Evolutionary conservation across 2,113 vertebrate species (phyloP).

Genomic region (Montifringilla adamsi): DNA sequence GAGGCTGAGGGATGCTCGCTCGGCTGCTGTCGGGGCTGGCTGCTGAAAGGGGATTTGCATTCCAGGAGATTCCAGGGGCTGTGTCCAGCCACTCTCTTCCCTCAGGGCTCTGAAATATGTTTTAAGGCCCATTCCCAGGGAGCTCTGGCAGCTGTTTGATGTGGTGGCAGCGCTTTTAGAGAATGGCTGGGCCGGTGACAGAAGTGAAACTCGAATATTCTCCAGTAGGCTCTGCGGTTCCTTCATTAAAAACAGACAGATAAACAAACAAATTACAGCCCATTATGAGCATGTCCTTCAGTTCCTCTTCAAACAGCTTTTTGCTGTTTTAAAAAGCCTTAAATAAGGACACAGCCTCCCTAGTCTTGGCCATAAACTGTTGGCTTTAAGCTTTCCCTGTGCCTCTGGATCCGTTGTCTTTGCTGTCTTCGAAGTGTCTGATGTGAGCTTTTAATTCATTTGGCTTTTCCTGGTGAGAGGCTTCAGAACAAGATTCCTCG

Average conservation of each 20-base stretch:
- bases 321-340: slow-evolving; percentile 51
- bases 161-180: not conserved
- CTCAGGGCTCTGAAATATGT: not conserved
- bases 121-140: not conserved
- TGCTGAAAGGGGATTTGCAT: slow-evolving; percentile 16
- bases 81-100: not conserved
- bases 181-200: slow-evolving; percentile 35
- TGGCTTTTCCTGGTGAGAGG: slow-evolving; percentile 63
- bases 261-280: slow-evolving; percentile 62
- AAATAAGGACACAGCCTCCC: slow-evolving; percentile 46
- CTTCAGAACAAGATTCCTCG: slow-evolving; percentile 46
- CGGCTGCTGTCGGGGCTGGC: not conserved
- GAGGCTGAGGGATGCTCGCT: not conserved
- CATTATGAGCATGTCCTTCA: slow-evolving; percentile 16
- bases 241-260: slow-evolving; percentile 50
- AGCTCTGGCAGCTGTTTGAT: slow-evolving; percentile 43
- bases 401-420: not conserved
- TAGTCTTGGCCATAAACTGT: slow-evolving; percentile 16
- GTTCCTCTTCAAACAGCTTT: slow-evolving; percentile 57
- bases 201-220: slow-evolving; percentile 55
- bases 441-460: slow-evolving; percentile 40
- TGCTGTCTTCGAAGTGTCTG: slow-evolving; percentile 17
- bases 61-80: not conserved
- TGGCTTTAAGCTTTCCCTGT: slow-evolving; percentile 49
- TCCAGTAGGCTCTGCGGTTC: slow-evolving; percentile 54